Evolutionary conservation across 2,888 invertebrate species (phyloP).

Genomic region (Helobdella robusta): DNA sequence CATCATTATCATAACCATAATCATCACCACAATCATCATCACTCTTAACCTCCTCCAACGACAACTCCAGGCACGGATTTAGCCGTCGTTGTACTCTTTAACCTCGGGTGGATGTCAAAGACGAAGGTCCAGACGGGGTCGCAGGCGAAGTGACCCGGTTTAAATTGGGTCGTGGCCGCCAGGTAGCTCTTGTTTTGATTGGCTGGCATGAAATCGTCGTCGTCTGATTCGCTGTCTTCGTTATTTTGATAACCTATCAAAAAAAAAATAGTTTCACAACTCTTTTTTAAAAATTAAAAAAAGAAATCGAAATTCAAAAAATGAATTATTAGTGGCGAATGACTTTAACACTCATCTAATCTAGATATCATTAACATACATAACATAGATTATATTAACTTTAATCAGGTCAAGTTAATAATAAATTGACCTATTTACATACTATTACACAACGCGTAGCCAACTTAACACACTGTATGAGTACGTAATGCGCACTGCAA

Average conservation of each 20-base stretch:
- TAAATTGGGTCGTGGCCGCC: slow-evolving; percentile 52
- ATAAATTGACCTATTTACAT: no score
- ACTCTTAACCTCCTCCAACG: slow-evolving; percentile 17
- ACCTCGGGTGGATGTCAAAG: slow-evolving; percentile 62
- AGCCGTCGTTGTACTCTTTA: slow-evolving; percentile 53
- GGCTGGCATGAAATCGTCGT: slow-evolving; percentile 39
- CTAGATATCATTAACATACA: no score
- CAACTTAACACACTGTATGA: no score
- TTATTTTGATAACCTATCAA: not conserved
- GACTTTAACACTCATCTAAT: no score
- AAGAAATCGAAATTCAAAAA: no score
- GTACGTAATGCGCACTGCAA: no score
- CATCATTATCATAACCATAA: not conserved
- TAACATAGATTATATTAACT: no score
- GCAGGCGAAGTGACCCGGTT: slow-evolving; percentile 65
- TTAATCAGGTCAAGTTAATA: no score
- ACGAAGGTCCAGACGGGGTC: slow-evolving; percentile 64
- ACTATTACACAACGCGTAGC: no score
- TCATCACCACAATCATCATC: not conserved
- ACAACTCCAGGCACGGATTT: slow-evolving; percentile 32
- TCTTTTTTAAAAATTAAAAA: not conserved
- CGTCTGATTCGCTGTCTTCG: slow-evolving; percentile 34
- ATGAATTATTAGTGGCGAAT: no score
- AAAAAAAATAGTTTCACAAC: not conserved
- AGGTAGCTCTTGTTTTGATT: slow-evolving; percentile 42